Evolutionary conservation across 2,113 vertebrate genomes (phyloP).

Genomic region (Uropsilus gracilis): DNA sequence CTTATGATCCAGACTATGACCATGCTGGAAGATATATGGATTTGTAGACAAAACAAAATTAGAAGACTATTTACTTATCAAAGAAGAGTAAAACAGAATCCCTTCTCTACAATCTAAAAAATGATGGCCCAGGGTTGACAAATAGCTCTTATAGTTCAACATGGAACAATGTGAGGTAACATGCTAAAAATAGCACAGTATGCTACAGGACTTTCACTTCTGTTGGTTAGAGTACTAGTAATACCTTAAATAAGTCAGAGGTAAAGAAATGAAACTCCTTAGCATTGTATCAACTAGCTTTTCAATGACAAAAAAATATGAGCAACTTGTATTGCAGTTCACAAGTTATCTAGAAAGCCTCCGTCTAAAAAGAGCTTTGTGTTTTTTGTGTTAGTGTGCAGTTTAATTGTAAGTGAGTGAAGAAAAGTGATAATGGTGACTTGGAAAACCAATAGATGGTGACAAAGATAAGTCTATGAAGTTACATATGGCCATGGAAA

Average conservation of each 20-base stretch:
- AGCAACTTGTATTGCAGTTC: neutral
- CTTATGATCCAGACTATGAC: conserved; percentile 49
- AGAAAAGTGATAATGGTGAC: neutral
- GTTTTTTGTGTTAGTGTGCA: conserved; percentile 7
- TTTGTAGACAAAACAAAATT: conserved; percentile 49
- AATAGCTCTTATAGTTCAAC: conserved; percentile 36
- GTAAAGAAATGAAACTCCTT: neutral
- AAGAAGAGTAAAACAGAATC: conserved; percentile 51
- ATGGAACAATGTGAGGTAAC: neutral
- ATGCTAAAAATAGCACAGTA: neutral
- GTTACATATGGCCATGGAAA: conserved; percentile 51
- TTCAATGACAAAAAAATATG: conserved; percentile 6
- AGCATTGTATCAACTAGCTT: neutral
- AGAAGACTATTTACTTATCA: conserved; percentile 33
- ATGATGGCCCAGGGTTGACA: neutral
- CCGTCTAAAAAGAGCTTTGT: neutral
- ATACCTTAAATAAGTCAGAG: neutral
- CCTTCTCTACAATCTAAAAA: conserved; percentile 27
- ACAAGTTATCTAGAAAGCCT: neutral
- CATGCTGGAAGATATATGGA: neutral
- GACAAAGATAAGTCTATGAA: conserved; percentile 58
- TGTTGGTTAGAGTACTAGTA: neutral
- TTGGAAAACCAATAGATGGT: conserved; percentile 58
- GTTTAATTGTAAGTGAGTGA: conserved; percentile 32
- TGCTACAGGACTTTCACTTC: neutral